A percentile compares a stretch with the other conserved stretches of the same genome.
Conservation (phyloP, 2,888 invertebrate genomes). For the Auanema sp. region DNA sequence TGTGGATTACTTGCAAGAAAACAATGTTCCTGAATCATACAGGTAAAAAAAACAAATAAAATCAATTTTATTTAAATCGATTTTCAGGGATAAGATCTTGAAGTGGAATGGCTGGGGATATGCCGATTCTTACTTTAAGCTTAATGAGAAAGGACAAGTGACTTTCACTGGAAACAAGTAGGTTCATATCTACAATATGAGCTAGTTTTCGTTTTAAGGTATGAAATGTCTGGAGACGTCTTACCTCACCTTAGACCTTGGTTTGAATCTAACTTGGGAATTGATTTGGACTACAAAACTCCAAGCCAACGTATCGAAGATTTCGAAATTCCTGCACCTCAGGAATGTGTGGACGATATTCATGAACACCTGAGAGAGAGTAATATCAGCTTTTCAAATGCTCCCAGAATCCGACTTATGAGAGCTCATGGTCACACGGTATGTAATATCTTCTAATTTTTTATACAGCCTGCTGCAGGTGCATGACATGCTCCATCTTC, state of each 20-base stretch:
- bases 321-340: conserved; percentile 74
- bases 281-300: conserved; percentile 65
- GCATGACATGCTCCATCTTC: conserved; percentile 81
- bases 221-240: conserved; percentile 66
- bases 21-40: conserved; percentile 32
- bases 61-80: background rate
- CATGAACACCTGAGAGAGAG: conserved; percentile 85
- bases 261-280: conserved; percentile 77
- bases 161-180: conserved; percentile 85
- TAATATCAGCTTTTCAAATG: conserved; percentile 80
- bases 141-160: conserved; percentile 71
- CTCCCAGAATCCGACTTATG: conserved; percentile 64
- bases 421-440: conserved; percentile 61
- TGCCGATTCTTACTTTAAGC: conserved; percentile 83
- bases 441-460: background rate
- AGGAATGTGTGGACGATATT: conserved; percentile 81
- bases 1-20: conserved; percentile 23
- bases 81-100: conserved; percentile 67
- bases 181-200: conserved; percentile 43
- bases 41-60: conserved; percentile 5
- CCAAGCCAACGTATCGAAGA: conserved; percentile 67
- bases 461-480: conserved; percentile 65
- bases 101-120: conserved; percentile 99
- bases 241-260: conserved; percentile 82
- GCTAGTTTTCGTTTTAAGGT: conserved; percentile 54